Conservation (phyloP, 2,888 invertebrate genomes). For the Tuberolachnus salignus region DNA sequence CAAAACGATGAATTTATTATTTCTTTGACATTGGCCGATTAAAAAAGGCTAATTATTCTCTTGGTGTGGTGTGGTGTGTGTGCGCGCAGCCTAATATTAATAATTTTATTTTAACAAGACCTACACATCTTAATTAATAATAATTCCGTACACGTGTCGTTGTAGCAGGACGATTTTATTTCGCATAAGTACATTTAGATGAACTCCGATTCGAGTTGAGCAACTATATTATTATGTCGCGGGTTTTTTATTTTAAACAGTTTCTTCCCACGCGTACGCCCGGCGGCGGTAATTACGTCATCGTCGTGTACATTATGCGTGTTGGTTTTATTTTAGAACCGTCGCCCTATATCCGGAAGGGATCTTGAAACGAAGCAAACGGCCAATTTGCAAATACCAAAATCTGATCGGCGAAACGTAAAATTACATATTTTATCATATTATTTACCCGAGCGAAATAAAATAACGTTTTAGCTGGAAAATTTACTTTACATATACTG, state of each 20-base stretch:
- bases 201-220: slow-evolving; percentile 19
- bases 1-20: not conserved
- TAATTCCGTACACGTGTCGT: not conserved
- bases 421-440: slow-evolving; percentile 3
- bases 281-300: slow-evolving; percentile 28
- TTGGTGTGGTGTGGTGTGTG: too few relatives aligned
- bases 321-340: slow-evolving; percentile 39
- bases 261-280: slow-evolving; percentile 38
- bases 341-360: slow-evolving; percentile 41
- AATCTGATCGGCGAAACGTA: slow-evolving; percentile 6
- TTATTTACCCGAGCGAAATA: not conserved
- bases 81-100: not conserved
- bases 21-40: slow-evolving; percentile 16
- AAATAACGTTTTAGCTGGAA: slow-evolving; percentile 1
- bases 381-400: slow-evolving; percentile 12
- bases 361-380: not conserved
- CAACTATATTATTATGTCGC: slow-evolving; percentile 34
- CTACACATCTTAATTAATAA: slow-evolving; percentile 13
- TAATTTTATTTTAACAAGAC: not conserved
- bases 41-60: not conserved
- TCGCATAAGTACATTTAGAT: slow-evolving; percentile 21
- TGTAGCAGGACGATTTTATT: not conserved
- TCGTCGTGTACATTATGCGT: not conserved
- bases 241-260: slow-evolving; percentile 30
- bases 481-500: too few relatives aligned